A percentile compares a stretch with the other conserved stretches of the same genome.
Evolutionary conservation across 1,140 invertebrate genomes (phyloP).

Genomic region (Condylostylus longicornis): DNA sequence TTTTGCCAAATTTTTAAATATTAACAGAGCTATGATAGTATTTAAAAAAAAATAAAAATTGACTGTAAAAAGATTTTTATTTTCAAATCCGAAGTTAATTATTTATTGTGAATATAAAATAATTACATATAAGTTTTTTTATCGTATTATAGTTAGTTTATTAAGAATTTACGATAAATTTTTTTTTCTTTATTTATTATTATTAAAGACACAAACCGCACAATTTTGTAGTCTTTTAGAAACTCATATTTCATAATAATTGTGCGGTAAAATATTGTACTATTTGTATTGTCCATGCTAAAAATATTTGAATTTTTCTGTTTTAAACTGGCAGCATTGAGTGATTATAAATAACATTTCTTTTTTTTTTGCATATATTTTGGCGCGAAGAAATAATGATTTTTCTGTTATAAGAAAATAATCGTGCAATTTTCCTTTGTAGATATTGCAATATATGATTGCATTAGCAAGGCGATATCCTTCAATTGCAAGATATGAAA

Average conservation of each 20-base stretch:
- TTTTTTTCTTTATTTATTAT: too few species aligned
- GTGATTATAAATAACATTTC: neutral
- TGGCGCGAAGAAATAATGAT: too few species aligned
- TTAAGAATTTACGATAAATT: too few species aligned
- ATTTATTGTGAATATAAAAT: neutral
- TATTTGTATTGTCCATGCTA: too few species aligned
- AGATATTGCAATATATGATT: slow-evolving; percentile 25
- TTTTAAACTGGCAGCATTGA: neutral
- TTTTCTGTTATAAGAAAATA: too few species aligned
- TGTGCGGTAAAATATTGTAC: too few species aligned
- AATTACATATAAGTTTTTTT: neutral
- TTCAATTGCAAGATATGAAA: slow-evolving; percentile 24
- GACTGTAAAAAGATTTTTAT: neutral
- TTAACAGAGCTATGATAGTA: neutral
- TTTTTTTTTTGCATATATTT: too few species aligned
- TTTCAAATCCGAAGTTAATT: neutral
- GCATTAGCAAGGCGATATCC: slow-evolving; percentile 23
- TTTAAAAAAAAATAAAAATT: neutral
- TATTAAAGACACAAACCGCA: too few species aligned
- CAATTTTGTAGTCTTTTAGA: too few species aligned
- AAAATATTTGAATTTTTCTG: too few species aligned
- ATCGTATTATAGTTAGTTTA: neutral
- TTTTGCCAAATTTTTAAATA: neutral
- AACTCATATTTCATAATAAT: too few species aligned
- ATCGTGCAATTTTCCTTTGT: neutral